A percentile compares a stretch with the other conserved stretches of the same genome.
These are phyloP conservation scores for Gryon sp. DNA, from an alignment of 1,140 invertebrate species.

Conservation along the genomic window DNA sequence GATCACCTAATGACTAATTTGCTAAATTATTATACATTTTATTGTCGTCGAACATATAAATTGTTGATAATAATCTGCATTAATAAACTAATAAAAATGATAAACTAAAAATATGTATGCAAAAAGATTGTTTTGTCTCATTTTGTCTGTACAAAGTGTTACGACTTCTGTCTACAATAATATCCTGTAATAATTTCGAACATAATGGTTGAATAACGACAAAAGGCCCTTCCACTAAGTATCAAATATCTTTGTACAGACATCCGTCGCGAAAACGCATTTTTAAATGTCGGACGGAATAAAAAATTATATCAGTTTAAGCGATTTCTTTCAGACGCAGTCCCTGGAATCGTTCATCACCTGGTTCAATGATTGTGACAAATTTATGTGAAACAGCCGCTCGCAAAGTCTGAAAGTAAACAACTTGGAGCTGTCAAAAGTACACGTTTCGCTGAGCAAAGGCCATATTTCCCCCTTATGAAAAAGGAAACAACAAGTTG, in stretches of 20 bases:
- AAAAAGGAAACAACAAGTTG: slow-evolving; percentile 10
- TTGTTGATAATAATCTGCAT: too few relatives aligned
- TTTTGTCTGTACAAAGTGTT: too few relatives aligned
- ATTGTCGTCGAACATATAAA: too few relatives aligned
- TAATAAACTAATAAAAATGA: too few relatives aligned
- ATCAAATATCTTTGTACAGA: slow-evolving; percentile 18
- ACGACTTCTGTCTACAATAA: too few relatives aligned
- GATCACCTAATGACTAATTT: too few relatives aligned
- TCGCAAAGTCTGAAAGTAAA: slow-evolving; percentile 38
- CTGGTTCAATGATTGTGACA: slow-evolving; percentile 48
- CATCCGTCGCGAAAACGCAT: slow-evolving; percentile 7
- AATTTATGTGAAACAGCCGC: slow-evolving; percentile 57
- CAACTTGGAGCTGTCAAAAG: slow-evolving; percentile 22
- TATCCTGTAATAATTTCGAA: too few relatives aligned
- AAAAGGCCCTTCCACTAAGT: not conserved
- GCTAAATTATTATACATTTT: too few relatives aligned
- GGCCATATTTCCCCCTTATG: slow-evolving; percentile 11
- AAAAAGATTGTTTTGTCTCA: too few relatives aligned
- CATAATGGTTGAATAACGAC: too few relatives aligned
- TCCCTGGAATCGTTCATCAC: slow-evolving; percentile 45
- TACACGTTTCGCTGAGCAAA: slow-evolving; percentile 11
- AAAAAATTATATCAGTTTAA: slow-evolving; percentile 46
- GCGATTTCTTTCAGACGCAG: slow-evolving; percentile 35
- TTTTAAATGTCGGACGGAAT: slow-evolving; percentile 12
- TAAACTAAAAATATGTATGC: too few relatives aligned